phyloP scores from a whole-genome alignment of 2,888 invertebrate species.

The Teleiodes luculella region DNA sequence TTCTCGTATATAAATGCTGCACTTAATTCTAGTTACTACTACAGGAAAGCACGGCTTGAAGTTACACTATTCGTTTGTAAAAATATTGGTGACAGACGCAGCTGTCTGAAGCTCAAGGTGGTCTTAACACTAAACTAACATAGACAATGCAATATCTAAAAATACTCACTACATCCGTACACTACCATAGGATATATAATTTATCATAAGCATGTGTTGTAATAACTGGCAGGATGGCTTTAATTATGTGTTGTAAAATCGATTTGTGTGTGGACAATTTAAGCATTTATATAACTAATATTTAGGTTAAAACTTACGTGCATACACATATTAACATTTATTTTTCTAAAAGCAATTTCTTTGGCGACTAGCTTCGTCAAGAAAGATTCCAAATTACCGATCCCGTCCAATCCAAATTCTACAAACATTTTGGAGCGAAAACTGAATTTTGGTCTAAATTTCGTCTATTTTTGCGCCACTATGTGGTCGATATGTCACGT shows the following conservation, averaged over 20 bases:
- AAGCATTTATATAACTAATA: slow-evolving; percentile 71
- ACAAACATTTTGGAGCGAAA: slow-evolving; percentile 32
- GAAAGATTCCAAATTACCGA: slow-evolving; percentile 74
- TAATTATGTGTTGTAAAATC: slow-evolving; percentile 67
- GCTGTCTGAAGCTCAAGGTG: slow-evolving; percentile 73
- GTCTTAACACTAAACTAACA: slow-evolving; percentile 74
- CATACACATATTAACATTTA: slow-evolving; percentile 69
- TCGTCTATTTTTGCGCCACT: slow-evolving; percentile 60
- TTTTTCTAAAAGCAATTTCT: slow-evolving; percentile 68
- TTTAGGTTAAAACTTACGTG: slow-evolving; percentile 65
- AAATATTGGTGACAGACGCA: slow-evolving; percentile 70
- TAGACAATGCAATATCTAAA: slow-evolving; percentile 77
- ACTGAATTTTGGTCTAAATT: slow-evolving; percentile 46
- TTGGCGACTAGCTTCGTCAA: slow-evolving; percentile 72
- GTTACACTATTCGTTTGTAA: slow-evolving; percentile 57
- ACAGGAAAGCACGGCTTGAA: slow-evolving; percentile 57
- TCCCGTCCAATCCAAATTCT: slow-evolving; percentile 26
- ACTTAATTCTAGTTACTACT: slow-evolving; percentile 48
- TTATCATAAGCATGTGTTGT: slow-evolving; percentile 76
- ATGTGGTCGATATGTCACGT: slow-evolving; percentile 71
- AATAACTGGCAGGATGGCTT: slow-evolving; percentile 74
- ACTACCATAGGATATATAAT: slow-evolving; percentile 72
- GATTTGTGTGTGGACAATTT: slow-evolving; percentile 74
- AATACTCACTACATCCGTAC: slow-evolving; percentile 73
- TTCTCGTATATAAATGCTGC: slow-evolving; percentile 22